These are phyloP conservation scores for Pentalonia nigronervosa DNA, from an alignment of 1,140 invertebrate species.

Conservation along the genomic window DNA sequence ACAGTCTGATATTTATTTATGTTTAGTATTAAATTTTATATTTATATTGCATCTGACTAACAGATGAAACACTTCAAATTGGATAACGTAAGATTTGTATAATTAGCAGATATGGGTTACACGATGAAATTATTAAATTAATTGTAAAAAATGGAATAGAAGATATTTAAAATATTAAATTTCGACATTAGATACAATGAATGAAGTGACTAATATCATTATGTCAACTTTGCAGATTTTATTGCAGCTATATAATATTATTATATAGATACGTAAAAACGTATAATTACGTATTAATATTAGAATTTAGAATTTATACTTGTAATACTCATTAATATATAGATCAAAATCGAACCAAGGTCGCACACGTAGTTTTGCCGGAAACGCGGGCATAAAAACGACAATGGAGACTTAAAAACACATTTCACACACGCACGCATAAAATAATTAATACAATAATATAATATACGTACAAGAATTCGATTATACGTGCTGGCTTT, in stretches of 20 bases:
- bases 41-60: not conserved
- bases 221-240: not conserved
- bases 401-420: not conserved
- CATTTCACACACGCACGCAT: not conserved
- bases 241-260: not conserved
- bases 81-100: not conserved
- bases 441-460: not conserved
- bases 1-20: not conserved
- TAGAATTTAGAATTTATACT: not conserved
- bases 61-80: not conserved
- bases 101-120: not conserved
- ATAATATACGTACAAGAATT: not conserved
- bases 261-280: not conserved
- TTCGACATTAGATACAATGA: not conserved
- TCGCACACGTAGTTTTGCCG: not conserved
- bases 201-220: not conserved
- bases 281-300: not conserved
- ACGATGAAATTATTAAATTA: too few relatives aligned
- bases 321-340: not conserved
- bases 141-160: too few relatives aligned
- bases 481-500: not conserved
- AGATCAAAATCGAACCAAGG: not conserved
- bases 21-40: too few relatives aligned
- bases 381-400: not conserved
- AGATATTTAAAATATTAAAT: not conserved